These are phyloP conservation scores for Euthynnus affinis DNA, from an alignment of 2,797 vertebrate species.

Conservation along the genomic window DNA sequence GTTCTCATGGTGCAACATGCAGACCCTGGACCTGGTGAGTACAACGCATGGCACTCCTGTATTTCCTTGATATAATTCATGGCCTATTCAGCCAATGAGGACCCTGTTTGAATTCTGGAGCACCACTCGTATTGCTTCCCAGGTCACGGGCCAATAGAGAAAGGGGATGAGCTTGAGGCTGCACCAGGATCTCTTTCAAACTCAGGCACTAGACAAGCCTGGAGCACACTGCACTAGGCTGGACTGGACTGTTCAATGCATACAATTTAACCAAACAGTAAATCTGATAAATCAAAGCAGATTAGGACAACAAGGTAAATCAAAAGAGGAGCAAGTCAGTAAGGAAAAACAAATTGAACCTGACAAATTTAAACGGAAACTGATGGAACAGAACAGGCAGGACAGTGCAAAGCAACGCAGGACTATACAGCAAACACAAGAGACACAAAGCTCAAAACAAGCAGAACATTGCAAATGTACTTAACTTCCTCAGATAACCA, in stretches of 20 bases:
- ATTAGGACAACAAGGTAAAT: conserved; percentile 60
- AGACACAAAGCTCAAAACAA: conserved; percentile 48
- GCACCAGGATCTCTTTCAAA: conserved; percentile 60
- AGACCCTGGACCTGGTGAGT: conserved; percentile 71
- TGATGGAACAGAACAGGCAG: conserved; percentile 60
- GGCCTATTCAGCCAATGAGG: conserved; percentile 82
- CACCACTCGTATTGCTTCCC: conserved; percentile 68
- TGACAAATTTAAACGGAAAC: conserved; percentile 42
- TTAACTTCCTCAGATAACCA: conserved; percentile 37
- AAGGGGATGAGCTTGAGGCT: conserved; percentile 58
- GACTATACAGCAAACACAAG: conserved; percentile 35
- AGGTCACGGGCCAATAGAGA: conserved; percentile 65
- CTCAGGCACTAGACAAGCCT: conserved; percentile 58
- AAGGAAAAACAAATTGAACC: conserved; percentile 65
- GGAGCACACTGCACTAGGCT: conserved; percentile 69
- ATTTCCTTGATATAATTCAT: conserved; percentile 85
- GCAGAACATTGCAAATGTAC: conserved; percentile 28
- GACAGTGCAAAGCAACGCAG: conserved; percentile 48
- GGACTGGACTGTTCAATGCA: conserved; percentile 69
- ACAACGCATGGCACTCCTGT: conserved; percentile 73
- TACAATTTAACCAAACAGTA: conserved; percentile 50
- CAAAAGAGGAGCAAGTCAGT: conserved; percentile 57
- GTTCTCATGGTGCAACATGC: conserved; percentile 61
- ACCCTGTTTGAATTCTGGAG: conserved; percentile 85
- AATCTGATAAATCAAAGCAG: conserved; percentile 65